Base-by-base conservation (phyloP, 2,888 invertebrate genomes). In the Trichacis sp. region DNA sequence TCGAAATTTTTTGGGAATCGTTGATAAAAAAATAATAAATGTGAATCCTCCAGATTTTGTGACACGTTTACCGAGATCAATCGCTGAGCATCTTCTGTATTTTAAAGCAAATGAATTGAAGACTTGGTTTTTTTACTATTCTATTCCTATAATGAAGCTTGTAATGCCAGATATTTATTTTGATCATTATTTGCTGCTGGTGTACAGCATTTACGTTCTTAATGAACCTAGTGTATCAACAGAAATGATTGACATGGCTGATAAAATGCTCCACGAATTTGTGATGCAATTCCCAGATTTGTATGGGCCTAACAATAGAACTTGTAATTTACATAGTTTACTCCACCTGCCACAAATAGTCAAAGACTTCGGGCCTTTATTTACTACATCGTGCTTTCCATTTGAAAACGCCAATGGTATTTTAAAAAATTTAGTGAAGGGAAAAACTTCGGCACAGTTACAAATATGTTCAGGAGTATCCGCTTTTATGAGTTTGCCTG, bases 391-490 rank as follows among this genome's bases (percentile, higher is more conserved):
- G 19, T 70, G 67, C 46, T 70, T 67, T 47, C 62, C 56, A 2
- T 60, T 50, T 11, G 68, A 70, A 33, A 46, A 70, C 48, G 29
- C 64, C 1, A 70, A 70, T 51, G 69, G 65, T 17, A 52, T 20
- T 18, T 42, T 64, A 11, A 58, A 57, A 18, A 30, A 12, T 8
- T 20, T 62, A 9, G 55, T 62, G 15, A 58, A 50, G 38, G 62
- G 68, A 8, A 68, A 19, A 24, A 64, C 60, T 15, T 53, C 52
- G 3, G 45, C 64, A n/a, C 47, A 64, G 17, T n/a, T 68, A 2
- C 55, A 68, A 47, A 64, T 69, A 42, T 48, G 29, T 30, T 24
- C 48, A 11, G 30, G 14, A 17, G 14, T 48, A n/a, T 9, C 11
- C n/a, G 5, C 12, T 20, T 30, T 15, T 14, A n/a, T 29, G 8